Evolutionary conservation across 2,113 vertebrate genomes (phyloP), one percentile per base, ranked within the genome.

Genomic region (Stegostoma tigrinum): DNA sequence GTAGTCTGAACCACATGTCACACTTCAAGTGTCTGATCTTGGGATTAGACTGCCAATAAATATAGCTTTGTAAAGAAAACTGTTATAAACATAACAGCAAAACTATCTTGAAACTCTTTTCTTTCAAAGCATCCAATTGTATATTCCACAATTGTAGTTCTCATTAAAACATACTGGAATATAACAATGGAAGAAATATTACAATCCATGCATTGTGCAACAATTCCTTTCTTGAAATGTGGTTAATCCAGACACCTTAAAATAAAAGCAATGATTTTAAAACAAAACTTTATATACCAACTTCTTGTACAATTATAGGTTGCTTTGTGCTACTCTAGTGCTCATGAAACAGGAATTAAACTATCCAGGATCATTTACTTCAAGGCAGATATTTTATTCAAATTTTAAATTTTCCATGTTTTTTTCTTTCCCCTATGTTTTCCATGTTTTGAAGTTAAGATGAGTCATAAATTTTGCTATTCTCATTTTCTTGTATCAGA

Each of bases 221-320:
- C 85, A 87, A 12, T 87, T 87, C 85, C 48, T 87, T 87, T 52
- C 85, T 87, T 87, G 42, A 87, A 83, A 83, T 42, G 78, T 19
- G n/a, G 38, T 86, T 48, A 83, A 83, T 83, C 80, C 80, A 21
- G 80, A 42, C 80, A 42, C 38, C 17, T 23, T 42, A 83, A 87
- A 8, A 24, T 87, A 48, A 6, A 52, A 27, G 45, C 48, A 52
- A 21, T 42, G 38, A 85, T 21, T 42, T 45, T 24, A 45, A 61
- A 61, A 23, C 12, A 80, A 80, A 15, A 80, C 75, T 38, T 38
- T 80, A 8, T 38, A 80, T 17, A 48, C 19, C 80, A 83, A 86
- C 23, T 86, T 87, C 0, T 12, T 27, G 8, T 48, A 87, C 2
- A 87, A 87, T 87, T 12, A 52, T 27, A 52, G 42, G 45, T 24